Evolutionary conservation across 1,140 invertebrate species (phyloP).

Genomic region (Drosophila ogumai): DNA sequence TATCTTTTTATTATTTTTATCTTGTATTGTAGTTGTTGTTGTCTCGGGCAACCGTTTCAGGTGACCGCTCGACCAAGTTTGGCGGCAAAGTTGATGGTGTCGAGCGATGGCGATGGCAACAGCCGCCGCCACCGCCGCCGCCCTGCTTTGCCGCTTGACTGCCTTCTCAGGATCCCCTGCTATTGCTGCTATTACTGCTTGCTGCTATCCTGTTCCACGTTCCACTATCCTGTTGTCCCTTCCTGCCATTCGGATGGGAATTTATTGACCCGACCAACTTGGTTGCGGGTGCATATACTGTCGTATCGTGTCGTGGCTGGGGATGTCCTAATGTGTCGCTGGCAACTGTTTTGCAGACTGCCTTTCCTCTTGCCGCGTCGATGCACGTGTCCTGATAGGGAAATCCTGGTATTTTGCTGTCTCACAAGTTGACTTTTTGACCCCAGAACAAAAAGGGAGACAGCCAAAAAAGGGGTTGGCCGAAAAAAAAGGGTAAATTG

Average conservation of each 20-base stretch:
- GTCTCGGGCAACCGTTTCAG: conserved; percentile 38
- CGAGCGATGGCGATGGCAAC: conserved; percentile 33
- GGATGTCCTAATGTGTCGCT: conserved; percentile 34
- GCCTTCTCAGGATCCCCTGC: conserved; percentile 3
- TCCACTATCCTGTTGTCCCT: conserved; percentile 1
- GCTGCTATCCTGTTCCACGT: neutral
- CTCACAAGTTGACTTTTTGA: conserved; percentile 22
- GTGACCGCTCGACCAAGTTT: conserved; percentile 32
- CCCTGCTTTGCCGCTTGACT: conserved; percentile 27
- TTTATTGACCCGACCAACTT: conserved; percentile 32
- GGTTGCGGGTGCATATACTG: conserved; percentile 1
- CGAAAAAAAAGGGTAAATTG: conserved; percentile 4
- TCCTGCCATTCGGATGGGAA: conserved; percentile 19
- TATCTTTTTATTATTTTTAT: conserved; percentile 1
- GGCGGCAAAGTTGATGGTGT: conserved; percentile 34
- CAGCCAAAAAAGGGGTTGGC: neutral
- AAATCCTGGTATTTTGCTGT: conserved; percentile 16
- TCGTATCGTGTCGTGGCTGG: neutral
- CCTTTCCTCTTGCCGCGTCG: neutral
- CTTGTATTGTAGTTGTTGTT: conserved; percentile 1
- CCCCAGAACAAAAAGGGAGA: neutral
- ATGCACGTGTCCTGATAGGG: conserved; percentile 36
- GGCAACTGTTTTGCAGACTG: conserved; percentile 12
- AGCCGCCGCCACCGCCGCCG: neutral
- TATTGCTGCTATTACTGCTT: neutral